These are phyloP conservation scores for Melopsittacus undulatus DNA, from an alignment of 2,797 vertebrate species.

Conservation along the genomic window DNA sequence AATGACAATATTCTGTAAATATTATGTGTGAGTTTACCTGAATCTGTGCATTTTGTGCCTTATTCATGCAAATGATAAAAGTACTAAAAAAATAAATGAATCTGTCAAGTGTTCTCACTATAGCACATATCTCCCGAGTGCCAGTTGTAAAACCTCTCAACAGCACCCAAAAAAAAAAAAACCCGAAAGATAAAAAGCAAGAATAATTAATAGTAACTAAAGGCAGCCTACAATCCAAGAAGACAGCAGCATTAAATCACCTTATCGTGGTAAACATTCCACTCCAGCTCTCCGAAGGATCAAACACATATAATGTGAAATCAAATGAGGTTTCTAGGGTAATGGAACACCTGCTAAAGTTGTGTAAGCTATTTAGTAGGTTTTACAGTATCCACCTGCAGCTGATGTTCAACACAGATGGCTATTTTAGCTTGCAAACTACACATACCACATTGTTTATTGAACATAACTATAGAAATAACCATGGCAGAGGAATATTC, in stretches of 20 bases:
- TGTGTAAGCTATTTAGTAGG: conserved; percentile 58
- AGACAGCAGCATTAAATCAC: conserved; percentile 66
- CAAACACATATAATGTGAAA: conserved; percentile 75
- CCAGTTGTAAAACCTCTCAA: conserved; percentile 76
- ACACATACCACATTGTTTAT: conserved; percentile 63
- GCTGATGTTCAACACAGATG: conserved; percentile 68
- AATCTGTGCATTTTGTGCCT: conserved; percentile 99
- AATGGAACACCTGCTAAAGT: conserved; percentile 72
- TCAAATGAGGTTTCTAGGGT: conserved; percentile 74
- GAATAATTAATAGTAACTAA: conserved; percentile 69
- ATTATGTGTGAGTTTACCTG: conserved; percentile 92
- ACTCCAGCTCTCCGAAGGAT: conserved; percentile 71
- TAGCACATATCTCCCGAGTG: conserved; percentile 80
- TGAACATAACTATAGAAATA: conserved; percentile 69
- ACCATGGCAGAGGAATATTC: conserved; percentile 60
- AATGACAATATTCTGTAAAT: conserved; percentile 94
- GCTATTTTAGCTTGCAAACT: conserved; percentile 64
- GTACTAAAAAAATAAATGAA: conserved; percentile 77
- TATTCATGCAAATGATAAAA: conserved; percentile 88
- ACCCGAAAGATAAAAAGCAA: conserved; percentile 26
- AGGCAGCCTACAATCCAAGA: conserved; percentile 66
- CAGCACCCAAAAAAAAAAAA: conserved; percentile 63
- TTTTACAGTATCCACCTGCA: conserved; percentile 71
- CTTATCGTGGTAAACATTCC: conserved; percentile 75
- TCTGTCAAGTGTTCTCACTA: conserved; percentile 81